A percentile compares a stretch with the other conserved stretches of the same genome.
Evolutionary conservation across 2,888 invertebrate species (phyloP).

Genomic region (Sericinus montela): DNA sequence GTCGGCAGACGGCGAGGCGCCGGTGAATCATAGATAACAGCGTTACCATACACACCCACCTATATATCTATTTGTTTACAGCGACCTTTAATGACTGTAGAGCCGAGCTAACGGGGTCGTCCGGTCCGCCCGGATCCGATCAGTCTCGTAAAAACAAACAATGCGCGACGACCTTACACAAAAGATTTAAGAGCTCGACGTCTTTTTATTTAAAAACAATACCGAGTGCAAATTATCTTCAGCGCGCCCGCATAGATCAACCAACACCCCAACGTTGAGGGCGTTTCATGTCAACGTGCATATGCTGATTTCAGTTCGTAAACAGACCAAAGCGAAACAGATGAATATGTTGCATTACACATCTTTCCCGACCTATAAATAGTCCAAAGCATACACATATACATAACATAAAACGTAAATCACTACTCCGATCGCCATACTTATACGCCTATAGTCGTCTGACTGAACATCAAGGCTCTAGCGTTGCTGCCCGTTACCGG

Average conservation of each 20-base stretch:
- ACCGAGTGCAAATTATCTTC: conserved; percentile 13
- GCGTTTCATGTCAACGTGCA: neutral
- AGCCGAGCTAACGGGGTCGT: conserved; percentile 41
- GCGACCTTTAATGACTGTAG: conserved; percentile 66
- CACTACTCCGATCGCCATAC: no score
- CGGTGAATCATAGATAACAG: conserved; percentile 74
- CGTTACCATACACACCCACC: conserved; percentile 61
- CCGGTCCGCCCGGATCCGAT: conserved; percentile 41
- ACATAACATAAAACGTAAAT: no score
- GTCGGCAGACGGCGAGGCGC: conserved; percentile 70
- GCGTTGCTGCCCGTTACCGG: no score
- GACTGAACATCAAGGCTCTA: no score
- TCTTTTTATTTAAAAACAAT: conserved; percentile 11
- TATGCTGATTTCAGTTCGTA: neutral
- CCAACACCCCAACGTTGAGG: neutral
- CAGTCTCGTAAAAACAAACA: conserved; percentile 48
- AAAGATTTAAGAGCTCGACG: conserved; percentile 10
- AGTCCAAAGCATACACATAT: no score
- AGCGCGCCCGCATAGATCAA: conserved; percentile 9
- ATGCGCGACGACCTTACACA: conserved; percentile 24
- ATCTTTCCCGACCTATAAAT: no score
- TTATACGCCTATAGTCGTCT: no score
- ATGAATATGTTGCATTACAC: no score
- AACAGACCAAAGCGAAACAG: neutral
- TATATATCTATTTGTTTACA: conserved; percentile 68